Base-by-base conservation (phyloP, 2,888 invertebrate genomes). In the Calliphora vomitoria region DNA sequence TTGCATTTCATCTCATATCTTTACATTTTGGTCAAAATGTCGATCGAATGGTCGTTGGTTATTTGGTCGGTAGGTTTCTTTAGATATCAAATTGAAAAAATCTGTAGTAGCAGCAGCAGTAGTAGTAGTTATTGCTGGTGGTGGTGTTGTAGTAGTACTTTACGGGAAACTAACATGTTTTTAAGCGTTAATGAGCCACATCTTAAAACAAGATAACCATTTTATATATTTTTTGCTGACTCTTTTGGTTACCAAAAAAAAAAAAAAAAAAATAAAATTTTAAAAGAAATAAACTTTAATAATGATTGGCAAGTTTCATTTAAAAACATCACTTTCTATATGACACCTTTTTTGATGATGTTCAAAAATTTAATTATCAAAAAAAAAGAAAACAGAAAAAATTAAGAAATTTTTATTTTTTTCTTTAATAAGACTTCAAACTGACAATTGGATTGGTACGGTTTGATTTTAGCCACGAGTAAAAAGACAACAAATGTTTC, bases 291-390 rank as follows among this genome's bases (percentile, higher is more conserved):
- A 66, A 84, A 74, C 47, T 82, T 62, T 75, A 69, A 68, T 79
- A 87, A 87, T 87, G 87, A 87, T 87, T 87, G 87, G 87, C 87
- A 87, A 82, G 87, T 87, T 87, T 87, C 87, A 87, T 79, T 82
- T 71, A 58, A 41, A 79, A 68, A 66, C 78, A 82, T 79, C 85
- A 85, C 47, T 72, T 75, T 74, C 69, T 76, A 69, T 71, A 69
- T 82, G 82, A 85, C 82, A 87, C 76, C 72, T 87, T 62, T 76
- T 62, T 50, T 64, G 25, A 18, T 47, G 35, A 41, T 55, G 69
- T 25, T 35, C 41, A 66, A 66, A 68, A 50, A 60, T 20, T 68
- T 75, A 75, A 69, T 69, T 64, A 64, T 71, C 13, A 41, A 50
- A 78, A 83, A 64, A 69, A 47, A 74, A n/a, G 35, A 35, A 38